Percentiles rank a stretch among this genome's conserved stretches.
These are phyloP conservation scores for Nomada lathburiana DNA, from an alignment of 2,888 invertebrate species.

Conservation along the genomic window DNA sequence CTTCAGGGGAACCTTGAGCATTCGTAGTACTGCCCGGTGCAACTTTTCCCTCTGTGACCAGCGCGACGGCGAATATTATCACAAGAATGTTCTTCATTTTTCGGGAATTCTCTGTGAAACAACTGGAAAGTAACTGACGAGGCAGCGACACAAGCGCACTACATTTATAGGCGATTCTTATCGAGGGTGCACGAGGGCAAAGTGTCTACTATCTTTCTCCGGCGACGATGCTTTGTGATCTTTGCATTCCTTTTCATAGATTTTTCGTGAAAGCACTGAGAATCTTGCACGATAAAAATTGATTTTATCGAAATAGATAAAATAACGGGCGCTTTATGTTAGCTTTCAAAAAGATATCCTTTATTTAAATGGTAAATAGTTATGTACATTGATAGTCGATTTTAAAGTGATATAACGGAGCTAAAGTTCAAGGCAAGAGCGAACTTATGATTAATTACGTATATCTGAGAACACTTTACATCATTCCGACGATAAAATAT, in stretches of 20 bases:
- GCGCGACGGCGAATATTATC: slow-evolving; percentile 40
- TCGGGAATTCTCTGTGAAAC: slow-evolving; percentile 25
- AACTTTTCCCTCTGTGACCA: slow-evolving; percentile 47
- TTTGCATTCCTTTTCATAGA: neutral
- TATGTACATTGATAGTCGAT: slow-evolving; percentile 18
- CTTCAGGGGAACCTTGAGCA: slow-evolving; percentile 30
- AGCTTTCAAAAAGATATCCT: neutral
- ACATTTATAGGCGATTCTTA: slow-evolving; percentile 79
- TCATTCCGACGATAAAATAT: neutral
- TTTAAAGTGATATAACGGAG: slow-evolving; percentile 28
- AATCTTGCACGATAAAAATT: neutral
- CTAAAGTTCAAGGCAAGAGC: slow-evolving; percentile 60
- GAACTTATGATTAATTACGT: slow-evolving; percentile 52
- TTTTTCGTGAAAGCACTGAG: neutral
- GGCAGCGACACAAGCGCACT: slow-evolving; percentile 38
- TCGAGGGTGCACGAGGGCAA: slow-evolving; percentile 75
- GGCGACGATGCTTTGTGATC: slow-evolving; percentile 27
- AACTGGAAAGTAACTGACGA: slow-evolving; percentile 73
- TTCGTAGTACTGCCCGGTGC: slow-evolving; percentile 24
- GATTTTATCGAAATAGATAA: neutral
- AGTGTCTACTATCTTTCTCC: slow-evolving; percentile 68
- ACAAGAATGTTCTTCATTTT: slow-evolving; percentile 68
- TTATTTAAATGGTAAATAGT: slow-evolving; percentile 6
- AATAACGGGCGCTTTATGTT: neutral
- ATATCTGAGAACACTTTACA: neutral